Conservation (phyloP, 2,113 vertebrate genomes). For the Ranitomeya variabilis region DNA sequence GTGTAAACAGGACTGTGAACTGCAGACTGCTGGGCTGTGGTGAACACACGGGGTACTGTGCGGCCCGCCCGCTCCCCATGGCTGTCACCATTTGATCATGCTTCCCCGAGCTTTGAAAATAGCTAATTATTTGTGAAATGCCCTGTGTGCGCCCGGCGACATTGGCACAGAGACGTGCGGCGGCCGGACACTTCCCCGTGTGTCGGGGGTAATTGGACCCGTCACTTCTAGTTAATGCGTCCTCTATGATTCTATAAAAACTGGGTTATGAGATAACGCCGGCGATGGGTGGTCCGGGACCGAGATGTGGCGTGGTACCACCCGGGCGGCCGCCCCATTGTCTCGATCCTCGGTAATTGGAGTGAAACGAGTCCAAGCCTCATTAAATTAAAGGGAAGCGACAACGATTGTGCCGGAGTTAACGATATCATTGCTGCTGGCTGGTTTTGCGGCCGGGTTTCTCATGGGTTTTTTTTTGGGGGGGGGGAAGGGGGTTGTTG, state of each 20-base stretch:
- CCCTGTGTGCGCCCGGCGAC: neutral
- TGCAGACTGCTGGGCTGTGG: slow-evolving; percentile 38
- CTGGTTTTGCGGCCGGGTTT: neutral
- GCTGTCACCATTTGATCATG: slow-evolving; percentile 47
- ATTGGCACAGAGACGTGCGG: neutral
- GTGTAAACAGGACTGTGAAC: slow-evolving; percentile 51
- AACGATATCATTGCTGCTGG: slow-evolving; percentile 29
- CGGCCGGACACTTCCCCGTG: neutral
- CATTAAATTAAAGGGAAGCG: slow-evolving; percentile 19
- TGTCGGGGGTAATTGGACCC: slow-evolving; percentile 23
- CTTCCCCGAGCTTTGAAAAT: slow-evolving; percentile 34
- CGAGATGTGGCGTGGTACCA: neutral
- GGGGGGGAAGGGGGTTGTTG: too few relatives aligned
- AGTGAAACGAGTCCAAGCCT: slow-evolving; percentile 30
- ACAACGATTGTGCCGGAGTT: slow-evolving; percentile 17
- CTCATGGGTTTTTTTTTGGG: neutral
- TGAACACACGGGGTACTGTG: slow-evolving; percentile 48
- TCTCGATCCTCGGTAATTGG: slow-evolving; percentile 31
- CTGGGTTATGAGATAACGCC: slow-evolving; percentile 15
- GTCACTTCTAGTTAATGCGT: slow-evolving; percentile 36
- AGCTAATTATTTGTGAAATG: slow-evolving; percentile 52
- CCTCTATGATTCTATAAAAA: neutral
- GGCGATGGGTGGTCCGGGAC: slow-evolving; percentile 32
- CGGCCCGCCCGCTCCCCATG: neutral
- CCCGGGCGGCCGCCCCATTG: slow-evolving; percentile 3